Evolutionary conservation across 1,140 invertebrate species (phyloP), one percentile per base, ranked within the genome.

Genomic region (Drosophila navojoa): DNA sequence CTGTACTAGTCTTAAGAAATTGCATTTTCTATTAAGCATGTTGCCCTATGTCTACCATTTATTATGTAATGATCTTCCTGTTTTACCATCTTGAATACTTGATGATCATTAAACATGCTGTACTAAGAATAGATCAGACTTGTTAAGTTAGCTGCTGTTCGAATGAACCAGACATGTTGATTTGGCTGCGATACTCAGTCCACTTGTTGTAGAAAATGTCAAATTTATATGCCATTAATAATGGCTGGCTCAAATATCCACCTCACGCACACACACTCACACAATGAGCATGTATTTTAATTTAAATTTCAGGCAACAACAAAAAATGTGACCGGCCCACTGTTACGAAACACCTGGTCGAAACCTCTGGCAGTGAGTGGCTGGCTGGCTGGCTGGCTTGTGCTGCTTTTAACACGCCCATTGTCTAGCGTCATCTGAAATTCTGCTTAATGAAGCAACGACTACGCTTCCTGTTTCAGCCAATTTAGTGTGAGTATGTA

Each of bases 361-460:
- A 40, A 22, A 44, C 27, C 40, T 27, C 6, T 32, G 19, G 42
- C 58, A n/a, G 4, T 38, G 42, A 29, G 27, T 29, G 4, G 29
- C 29, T 32, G 29, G 42, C 1, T 16, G 42, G n/a, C 13, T 15
- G 29, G 13, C 19, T 29, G 27, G 27, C 27, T 22, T 22, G 19
- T 29, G n/a, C 35, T 10, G 11, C 19, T 40, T 7, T 55, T 32
- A 63, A 15, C 54, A 54, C 57, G 42, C 59, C 55, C 71, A 59
- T 69, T 66, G 71, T 77, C 67, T 75, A 64, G 49, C 71, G 60
- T 77, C 74, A 87, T 84, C 80, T 85, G 76, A 84, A 87, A 90
- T 90, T 89, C 85, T 85, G 87, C 89, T 89, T 90, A 90, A 90
- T 90, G 89, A 90, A 90, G 89, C 89, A 90, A 90, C 89, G 89